Percentiles rank a stretch among this genome's conserved stretches.
Conservation (phyloP, 2,797 vertebrate genomes). For the Parambassis ranga region DNA sequence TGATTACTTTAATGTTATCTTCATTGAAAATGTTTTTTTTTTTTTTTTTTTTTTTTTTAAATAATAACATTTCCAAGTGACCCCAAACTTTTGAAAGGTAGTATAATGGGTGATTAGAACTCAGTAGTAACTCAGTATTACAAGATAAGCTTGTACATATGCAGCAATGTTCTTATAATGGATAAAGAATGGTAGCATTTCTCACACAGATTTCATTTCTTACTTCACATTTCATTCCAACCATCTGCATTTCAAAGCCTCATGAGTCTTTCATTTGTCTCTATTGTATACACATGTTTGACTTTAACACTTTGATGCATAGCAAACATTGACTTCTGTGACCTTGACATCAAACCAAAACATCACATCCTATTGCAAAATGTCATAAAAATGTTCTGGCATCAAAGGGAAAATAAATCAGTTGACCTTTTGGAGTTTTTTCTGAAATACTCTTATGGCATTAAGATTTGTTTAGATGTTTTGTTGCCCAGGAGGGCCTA, state of each 20-base stretch:
- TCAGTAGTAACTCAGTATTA: too few relatives aligned
- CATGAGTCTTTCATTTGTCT: not conserved
- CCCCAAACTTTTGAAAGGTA: too few relatives aligned
- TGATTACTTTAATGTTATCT: too few relatives aligned
- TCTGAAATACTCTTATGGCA: slow-evolving; percentile 13
- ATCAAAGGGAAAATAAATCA: slow-evolving; percentile 30
- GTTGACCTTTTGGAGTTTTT: slow-evolving; percentile 28
- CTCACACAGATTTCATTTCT: too few relatives aligned
- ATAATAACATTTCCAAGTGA: too few relatives aligned
- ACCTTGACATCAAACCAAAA: slow-evolving; percentile 11
- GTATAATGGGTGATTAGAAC: too few relatives aligned
- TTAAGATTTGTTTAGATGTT: slow-evolving; percentile 42
- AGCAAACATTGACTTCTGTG: not conserved
- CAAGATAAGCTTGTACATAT: too few relatives aligned
- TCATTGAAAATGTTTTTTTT: too few relatives aligned
- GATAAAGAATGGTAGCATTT: too few relatives aligned
- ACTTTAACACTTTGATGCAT: slow-evolving; percentile 9
- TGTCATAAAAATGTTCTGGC: slow-evolving; percentile 10
- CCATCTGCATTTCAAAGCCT: not conserved
- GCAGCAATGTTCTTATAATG: too few relatives aligned
- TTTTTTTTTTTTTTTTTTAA: too few relatives aligned
- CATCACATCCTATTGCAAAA: slow-evolving; percentile 10
- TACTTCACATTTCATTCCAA: rapidly evolving
- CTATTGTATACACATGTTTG: slow-evolving; percentile 1
- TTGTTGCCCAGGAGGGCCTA: slow-evolving; percentile 17